These are phyloP conservation scores for Plutella xylostella DNA, from an alignment of 2,888 invertebrate species.

Conservation along the genomic window DNA sequence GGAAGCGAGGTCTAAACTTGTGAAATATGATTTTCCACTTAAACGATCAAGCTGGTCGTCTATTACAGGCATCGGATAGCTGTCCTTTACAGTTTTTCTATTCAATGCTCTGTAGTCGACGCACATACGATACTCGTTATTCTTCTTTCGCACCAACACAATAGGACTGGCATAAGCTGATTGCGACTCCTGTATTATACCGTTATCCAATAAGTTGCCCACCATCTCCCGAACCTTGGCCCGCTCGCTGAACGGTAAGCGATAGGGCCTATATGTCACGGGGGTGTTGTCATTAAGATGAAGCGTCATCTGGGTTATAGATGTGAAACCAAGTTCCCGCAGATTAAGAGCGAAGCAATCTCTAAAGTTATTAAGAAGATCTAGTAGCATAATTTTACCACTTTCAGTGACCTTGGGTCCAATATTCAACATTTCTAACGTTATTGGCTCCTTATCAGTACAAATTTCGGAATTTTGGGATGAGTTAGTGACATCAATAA, in stretches of 20 bases:
- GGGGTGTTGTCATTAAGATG: conserved; percentile 1
- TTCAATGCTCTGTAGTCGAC: conserved; percentile 14
- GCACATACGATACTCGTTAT: conserved; percentile 17
- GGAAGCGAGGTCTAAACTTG: conserved; percentile 21
- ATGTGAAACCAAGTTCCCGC: conserved; percentile 3
- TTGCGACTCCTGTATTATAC: neutral
- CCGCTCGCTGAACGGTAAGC: conserved; percentile 2
- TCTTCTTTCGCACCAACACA: conserved; percentile 20
- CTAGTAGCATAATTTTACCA: neutral
- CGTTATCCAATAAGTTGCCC: neutral
- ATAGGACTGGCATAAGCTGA: conserved; percentile 22
- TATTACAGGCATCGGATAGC: conserved; percentile 21
- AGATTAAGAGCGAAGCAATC: conserved; percentile 2
- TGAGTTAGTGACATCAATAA: neutral
- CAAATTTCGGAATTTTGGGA: neutral
- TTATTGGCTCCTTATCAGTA: neutral
- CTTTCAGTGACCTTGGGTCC: neutral
- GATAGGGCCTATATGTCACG: conserved; percentile 2
- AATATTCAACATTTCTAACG: neutral
- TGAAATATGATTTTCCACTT: conserved; percentile 16
- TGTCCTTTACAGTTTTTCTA: conserved; percentile 20
- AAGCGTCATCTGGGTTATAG: neutral
- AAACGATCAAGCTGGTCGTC: conserved; percentile 25
- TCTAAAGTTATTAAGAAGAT: neutral
- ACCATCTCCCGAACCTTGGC: conserved; percentile 1